Conservation (phyloP, 2,888 invertebrate genomes). For the Ormyrus thymus region DNA sequence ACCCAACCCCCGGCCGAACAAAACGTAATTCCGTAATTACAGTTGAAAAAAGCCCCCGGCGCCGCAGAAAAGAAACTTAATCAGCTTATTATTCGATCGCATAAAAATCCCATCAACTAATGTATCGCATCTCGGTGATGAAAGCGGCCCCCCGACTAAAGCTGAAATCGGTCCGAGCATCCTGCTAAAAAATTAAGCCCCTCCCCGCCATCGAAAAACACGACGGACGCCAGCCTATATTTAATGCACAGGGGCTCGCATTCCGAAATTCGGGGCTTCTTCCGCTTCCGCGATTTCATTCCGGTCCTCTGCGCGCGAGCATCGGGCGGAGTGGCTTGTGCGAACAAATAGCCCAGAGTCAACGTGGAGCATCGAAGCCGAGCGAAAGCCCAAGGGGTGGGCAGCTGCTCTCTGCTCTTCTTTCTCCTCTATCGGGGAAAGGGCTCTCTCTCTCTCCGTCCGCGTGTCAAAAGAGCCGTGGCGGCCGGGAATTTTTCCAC, state of each 20-base stretch:
- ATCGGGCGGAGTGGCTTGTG: no score
- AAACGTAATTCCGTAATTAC: no score
- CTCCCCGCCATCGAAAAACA: background rate
- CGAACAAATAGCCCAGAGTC: no score
- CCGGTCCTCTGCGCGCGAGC: no score
- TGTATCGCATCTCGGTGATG: slow-evolving; percentile 20
- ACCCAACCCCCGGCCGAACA: no score
- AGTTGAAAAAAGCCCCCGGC: no score
- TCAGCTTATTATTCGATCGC: slow-evolving; percentile 11
- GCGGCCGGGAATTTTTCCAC: no score
- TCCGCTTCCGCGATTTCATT: no score
- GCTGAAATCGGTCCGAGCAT: background rate
- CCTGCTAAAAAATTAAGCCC: background rate
- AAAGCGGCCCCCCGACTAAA: background rate
- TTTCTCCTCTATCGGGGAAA: background rate
- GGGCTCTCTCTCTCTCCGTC: background rate
- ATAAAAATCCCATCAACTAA: slow-evolving; percentile 23
- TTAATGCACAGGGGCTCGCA: background rate
- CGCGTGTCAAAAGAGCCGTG: no score
- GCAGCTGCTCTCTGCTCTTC: background rate
- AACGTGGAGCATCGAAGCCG: no score
- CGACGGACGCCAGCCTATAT: background rate
- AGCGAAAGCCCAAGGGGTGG: no score
- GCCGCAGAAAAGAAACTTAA: background rate
- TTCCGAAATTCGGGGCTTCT: no score